phyloP scores from a whole-genome alignment of 2,888 invertebrate genomes.

The Andricus curvator region DNA sequence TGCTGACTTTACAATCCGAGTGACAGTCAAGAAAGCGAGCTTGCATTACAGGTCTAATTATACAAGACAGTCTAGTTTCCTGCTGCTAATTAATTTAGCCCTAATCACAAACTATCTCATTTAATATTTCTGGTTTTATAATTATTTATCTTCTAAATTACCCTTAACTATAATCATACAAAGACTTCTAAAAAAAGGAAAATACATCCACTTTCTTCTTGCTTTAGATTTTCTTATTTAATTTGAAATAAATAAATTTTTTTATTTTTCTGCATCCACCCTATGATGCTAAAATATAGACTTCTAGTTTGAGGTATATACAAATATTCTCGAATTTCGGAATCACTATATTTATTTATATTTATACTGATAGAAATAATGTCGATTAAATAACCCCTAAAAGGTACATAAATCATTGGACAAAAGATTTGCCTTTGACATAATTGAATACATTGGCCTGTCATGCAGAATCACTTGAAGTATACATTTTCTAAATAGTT shows the following conservation, averaged over 20 bases:
- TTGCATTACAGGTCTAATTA: neutral
- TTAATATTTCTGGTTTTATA: neutral
- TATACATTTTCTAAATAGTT: neutral
- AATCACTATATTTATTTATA: neutral
- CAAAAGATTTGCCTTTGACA: neutral
- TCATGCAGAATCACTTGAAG: neutral
- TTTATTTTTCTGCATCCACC: too few species aligned
- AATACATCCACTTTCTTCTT: too few species aligned
- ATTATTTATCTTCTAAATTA: neutral
- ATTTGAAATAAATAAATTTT: neutral
- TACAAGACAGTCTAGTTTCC: neutral
- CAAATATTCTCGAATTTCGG: neutral
- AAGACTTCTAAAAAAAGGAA: too few species aligned
- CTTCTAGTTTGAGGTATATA: neutral
- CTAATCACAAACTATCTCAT: neutral
- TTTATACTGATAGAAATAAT: neutral
- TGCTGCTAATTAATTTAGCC: neutral
- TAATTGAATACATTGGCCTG: neutral
- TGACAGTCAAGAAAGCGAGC: neutral
- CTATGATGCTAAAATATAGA: too few species aligned
- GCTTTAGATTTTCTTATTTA: neutral
- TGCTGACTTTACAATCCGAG: conserved; percentile 9
- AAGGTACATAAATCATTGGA: neutral
- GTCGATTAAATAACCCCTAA: neutral
- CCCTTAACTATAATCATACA: too few species aligned